phyloP scores from a whole-genome alignment of 2,113 vertebrate genomes.

The Plecturocebus donacophilus region DNA sequence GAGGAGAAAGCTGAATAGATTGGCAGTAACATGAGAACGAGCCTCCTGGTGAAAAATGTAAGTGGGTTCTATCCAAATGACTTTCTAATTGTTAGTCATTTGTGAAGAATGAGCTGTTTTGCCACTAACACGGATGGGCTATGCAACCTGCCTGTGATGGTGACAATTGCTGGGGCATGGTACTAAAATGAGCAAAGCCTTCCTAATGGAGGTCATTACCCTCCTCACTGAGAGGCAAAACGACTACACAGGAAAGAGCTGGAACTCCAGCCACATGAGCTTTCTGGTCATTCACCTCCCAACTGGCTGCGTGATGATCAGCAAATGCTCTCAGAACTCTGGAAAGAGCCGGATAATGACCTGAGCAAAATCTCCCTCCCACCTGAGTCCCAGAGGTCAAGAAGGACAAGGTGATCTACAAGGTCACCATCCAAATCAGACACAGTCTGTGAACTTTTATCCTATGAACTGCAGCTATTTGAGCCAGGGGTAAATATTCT shows the following conservation, averaged over 20 bases:
- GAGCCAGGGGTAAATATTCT: too few species aligned
- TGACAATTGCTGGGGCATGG: neutral
- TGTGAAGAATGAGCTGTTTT: neutral
- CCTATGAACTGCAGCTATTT: neutral
- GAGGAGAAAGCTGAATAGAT: slow-evolving; percentile 60
- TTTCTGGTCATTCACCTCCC: neutral
- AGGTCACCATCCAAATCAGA: too few species aligned
- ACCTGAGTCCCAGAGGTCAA: neutral
- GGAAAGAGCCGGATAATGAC: neutral
- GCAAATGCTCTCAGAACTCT: neutral
- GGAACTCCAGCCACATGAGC: neutral
- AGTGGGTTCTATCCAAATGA: slow-evolving; percentile 6
- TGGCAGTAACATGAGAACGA: slow-evolving; percentile 63
- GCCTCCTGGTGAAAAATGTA: slow-evolving; percentile 52
- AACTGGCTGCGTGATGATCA: neutral
- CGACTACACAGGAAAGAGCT: neutral
- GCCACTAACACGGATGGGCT: neutral
- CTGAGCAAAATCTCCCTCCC: neutral
- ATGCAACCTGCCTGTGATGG: neutral
- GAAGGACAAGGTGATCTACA: neutral
- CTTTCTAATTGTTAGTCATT: slow-evolving; percentile 18
- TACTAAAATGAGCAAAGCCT: neutral
- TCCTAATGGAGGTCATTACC: neutral
- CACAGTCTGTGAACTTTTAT: neutral
- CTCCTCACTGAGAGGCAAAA: neutral